Evolutionary conservation across 2,888 invertebrate genomes (phyloP).

Genomic region (Eutolmus rufibarbis): DNA sequence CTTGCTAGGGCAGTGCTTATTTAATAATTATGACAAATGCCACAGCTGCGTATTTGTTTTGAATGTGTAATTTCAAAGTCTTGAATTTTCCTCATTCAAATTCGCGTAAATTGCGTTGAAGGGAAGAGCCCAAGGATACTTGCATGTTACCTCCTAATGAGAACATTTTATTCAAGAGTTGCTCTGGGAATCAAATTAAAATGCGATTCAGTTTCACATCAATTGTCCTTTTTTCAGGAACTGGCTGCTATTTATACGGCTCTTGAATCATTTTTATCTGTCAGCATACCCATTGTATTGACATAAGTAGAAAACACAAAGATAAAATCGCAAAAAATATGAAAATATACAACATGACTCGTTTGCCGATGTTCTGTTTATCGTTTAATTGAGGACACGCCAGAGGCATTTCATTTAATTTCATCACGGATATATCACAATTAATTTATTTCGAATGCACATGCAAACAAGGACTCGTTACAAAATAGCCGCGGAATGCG

Average conservation of each 20-base stretch:
- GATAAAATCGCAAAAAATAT: background rate
- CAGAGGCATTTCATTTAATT: conserved; percentile 32
- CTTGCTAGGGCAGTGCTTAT: background rate
- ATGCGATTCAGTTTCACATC: background rate
- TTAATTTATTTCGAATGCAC: conserved; percentile 35
- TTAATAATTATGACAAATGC: conserved; percentile 12
- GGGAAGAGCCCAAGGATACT: background rate
- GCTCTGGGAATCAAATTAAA: background rate
- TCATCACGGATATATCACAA: conserved; percentile 6
- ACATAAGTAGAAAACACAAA: background rate
- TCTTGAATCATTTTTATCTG: background rate
- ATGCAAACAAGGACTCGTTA: conserved; percentile 8
- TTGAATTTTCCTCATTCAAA: background rate
- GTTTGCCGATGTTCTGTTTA: background rate
- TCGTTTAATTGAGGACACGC: background rate
- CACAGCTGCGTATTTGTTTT: background rate
- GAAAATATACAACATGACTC: background rate
- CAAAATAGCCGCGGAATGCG: background rate
- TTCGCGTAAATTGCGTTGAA: background rate
- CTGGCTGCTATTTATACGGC: background rate
- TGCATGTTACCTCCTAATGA: background rate
- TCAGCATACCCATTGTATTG: background rate
- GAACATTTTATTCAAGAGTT: background rate
- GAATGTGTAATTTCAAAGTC: background rate
- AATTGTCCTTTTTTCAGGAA: background rate